Percentiles rank a stretch among this genome's conserved stretches.
Conservation (phyloP, 2,797 vertebrate genomes). For the Hapalemur alaotrensis region DNA sequence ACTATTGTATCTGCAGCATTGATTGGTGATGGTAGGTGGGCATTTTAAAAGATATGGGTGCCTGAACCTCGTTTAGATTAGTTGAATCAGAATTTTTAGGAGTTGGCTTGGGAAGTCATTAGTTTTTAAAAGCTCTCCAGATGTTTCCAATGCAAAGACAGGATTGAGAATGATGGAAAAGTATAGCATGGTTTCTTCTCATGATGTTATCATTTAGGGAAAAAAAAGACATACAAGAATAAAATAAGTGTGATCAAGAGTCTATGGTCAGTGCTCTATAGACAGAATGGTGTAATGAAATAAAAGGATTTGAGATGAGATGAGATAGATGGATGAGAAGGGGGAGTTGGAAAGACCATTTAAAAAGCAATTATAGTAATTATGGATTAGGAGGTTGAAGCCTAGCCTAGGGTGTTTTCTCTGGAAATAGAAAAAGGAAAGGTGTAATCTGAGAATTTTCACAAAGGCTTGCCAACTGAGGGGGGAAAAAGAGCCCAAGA, state of each 20-base stretch:
- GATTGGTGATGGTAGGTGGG: not conserved
- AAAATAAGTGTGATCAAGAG: not conserved
- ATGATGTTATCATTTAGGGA: not conserved
- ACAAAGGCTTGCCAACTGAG: constrained; percentile 40
- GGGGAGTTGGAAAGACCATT: not conserved
- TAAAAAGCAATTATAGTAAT: constrained; percentile 64
- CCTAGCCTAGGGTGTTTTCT: constrained; percentile 39
- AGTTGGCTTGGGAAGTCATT: not conserved
- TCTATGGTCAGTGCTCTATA: not conserved
- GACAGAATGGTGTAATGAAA: not conserved
- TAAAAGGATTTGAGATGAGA: not conserved
- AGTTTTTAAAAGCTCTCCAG: not conserved
- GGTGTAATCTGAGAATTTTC: constrained; percentile 60
- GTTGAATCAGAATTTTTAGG: not conserved
- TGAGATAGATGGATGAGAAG: constrained; percentile 10
- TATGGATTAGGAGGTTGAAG: constrained; percentile 59
- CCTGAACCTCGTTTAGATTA: not conserved
- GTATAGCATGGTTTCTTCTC: not conserved
- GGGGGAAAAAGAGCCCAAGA: not conserved
- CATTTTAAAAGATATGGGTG: not conserved
- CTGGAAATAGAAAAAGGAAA: constrained; percentile 43
- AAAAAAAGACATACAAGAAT: not conserved
- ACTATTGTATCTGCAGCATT: not conserved
- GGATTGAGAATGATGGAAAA: not conserved
- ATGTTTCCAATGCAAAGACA: not conserved